A percentile compares a stretch with the other conserved stretches of the same genome.
Evolutionary conservation across 1,140 invertebrate species (phyloP).

Genomic region (Aleiodes sp.): DNA sequence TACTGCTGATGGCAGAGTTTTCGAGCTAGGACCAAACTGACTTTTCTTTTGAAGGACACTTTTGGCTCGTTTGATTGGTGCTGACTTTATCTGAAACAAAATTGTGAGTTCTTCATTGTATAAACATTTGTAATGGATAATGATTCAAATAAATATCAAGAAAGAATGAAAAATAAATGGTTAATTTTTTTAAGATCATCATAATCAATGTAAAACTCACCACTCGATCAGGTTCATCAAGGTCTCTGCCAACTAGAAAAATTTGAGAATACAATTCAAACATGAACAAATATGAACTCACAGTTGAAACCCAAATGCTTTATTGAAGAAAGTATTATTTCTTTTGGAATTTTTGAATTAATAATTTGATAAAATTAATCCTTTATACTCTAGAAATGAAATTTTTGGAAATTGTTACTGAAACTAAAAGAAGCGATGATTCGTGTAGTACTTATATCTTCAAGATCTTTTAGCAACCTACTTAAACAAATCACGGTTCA

Average conservation of each 20-base stretch:
- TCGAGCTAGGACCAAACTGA: slow-evolving; percentile 57
- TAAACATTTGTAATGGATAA: background rate
- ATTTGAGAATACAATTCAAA: slow-evolving; percentile 18
- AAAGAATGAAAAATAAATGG: slow-evolving; percentile 3
- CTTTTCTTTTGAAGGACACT: slow-evolving; percentile 51
- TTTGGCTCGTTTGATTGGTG: slow-evolving; percentile 54
- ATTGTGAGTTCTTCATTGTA: too few species aligned
- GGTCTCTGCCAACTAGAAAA: slow-evolving; percentile 58
- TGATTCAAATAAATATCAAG: too few species aligned
- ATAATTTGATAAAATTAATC: too few species aligned
- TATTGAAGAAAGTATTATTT: too few species aligned
- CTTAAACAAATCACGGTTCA: too few species aligned
- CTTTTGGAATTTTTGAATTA: too few species aligned
- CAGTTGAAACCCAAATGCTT: slow-evolving; percentile 10
- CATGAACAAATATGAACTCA: slow-evolving; percentile 21
- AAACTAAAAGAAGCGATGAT: too few species aligned
- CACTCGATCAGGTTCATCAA: slow-evolving; percentile 58
- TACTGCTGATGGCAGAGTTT: slow-evolving; percentile 45
- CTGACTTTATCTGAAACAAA: slow-evolving; percentile 54
- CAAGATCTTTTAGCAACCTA: too few species aligned
- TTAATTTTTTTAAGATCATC: background rate
- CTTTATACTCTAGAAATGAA: too few species aligned
- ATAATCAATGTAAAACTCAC: slow-evolving; percentile 45
- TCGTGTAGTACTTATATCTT: too few species aligned
- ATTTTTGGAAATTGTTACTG: too few species aligned